phyloP scores from a whole-genome alignment of 2,888 invertebrate species.

The Linnaemya vulpina region DNA sequence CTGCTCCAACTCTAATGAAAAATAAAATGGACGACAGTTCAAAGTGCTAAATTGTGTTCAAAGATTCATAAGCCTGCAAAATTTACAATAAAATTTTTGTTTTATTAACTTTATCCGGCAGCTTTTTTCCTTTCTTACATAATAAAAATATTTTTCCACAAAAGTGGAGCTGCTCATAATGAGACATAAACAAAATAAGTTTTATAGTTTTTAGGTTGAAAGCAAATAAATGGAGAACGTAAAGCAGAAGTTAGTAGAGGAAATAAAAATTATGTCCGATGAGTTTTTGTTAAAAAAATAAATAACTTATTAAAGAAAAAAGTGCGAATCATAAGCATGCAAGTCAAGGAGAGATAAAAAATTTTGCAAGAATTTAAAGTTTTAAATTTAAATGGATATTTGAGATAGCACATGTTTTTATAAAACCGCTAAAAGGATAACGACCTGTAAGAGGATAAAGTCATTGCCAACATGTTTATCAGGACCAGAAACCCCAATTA shows the following conservation, averaged over 20 bases:
- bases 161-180: conserved; percentile 9
- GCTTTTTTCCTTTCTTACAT: neutral
- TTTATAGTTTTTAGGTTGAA: neutral
- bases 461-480: too few species aligned
- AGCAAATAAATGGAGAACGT: neutral
- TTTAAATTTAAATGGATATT: too few species aligned
- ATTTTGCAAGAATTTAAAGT: too few species aligned
- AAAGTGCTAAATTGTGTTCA: conserved; percentile 81
- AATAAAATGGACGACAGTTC: conserved; percentile 51
- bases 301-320: too few species aligned
- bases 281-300: neutral
- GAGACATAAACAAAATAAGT: neutral
- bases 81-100: conserved; percentile 74
- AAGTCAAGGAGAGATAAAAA: too few species aligned
- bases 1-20: conserved; percentile 9
- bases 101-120: conserved; percentile 13
- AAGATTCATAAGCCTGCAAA: conserved; percentile 80
- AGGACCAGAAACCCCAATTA: too few species aligned
- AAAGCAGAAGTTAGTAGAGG: neutral
- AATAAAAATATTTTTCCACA: neutral
- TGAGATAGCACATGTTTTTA: too few species aligned
- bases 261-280: neutral
- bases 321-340: too few species aligned
- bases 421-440: too few species aligned
- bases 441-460: too few species aligned